Evolutionary conservation across 2,888 invertebrate genomes (phyloP).

Genomic region (Lydus trimaculatus): DNA sequence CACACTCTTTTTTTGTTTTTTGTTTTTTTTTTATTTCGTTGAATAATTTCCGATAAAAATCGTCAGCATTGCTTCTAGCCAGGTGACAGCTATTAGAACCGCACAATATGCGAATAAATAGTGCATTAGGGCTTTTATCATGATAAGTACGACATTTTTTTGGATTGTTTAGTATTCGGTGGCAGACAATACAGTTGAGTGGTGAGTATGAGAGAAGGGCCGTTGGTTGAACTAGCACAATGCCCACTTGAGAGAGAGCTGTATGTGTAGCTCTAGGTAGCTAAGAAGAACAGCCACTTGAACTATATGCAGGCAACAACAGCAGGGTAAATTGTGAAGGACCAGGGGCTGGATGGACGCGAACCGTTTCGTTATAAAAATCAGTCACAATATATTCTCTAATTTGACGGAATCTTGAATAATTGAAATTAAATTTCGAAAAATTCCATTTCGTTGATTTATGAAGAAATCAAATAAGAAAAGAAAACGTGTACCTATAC

Average conservation of each 20-base stretch:
- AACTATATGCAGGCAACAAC: conserved; percentile 23
- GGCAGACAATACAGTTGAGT: conserved; percentile 43
- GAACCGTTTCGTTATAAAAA: neutral
- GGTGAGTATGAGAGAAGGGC: conserved; percentile 37
- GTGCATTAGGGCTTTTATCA: conserved; percentile 52
- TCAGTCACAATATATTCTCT: neutral
- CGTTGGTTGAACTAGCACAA: conserved; percentile 43
- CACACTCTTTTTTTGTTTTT: too few relatives aligned
- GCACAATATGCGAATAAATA: conserved; percentile 44
- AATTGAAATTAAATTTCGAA: neutral
- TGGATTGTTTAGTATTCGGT: conserved; percentile 44
- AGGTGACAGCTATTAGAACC: conserved; percentile 31
- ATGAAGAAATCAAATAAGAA: conserved; percentile 7
- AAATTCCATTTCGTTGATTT: conserved; percentile 2
- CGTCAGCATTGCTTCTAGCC: conserved; percentile 5
- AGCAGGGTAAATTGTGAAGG: conserved; percentile 15
- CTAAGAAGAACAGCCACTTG: conserved; percentile 48
- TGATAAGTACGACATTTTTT: conserved; percentile 50
- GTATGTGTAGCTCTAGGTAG: conserved; percentile 50
- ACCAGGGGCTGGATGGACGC: conserved; percentile 7
- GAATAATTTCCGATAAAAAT: conserved; percentile 4
- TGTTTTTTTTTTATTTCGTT: conserved; percentile 20
- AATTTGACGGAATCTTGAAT: neutral
- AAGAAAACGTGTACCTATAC: neutral
- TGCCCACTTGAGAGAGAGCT: conserved; percentile 45